Conservation (phyloP, 2,797 vertebrate genomes). For the Neostethus bicornis region DNA sequence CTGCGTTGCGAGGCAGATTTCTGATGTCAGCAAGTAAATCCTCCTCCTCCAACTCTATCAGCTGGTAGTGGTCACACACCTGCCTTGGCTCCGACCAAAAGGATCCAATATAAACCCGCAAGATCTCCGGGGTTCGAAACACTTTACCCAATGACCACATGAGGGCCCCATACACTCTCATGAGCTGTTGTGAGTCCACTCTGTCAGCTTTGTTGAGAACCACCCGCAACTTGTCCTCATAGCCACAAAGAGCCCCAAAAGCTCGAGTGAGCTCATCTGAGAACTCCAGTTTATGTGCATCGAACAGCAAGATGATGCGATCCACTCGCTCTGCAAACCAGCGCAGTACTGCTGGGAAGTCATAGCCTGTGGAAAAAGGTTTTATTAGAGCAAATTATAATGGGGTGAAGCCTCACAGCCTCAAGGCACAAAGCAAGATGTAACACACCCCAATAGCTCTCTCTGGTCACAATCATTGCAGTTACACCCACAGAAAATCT, state of each 20-base stretch:
- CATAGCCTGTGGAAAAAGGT: constrained; percentile 80
- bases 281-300: constrained; percentile 93
- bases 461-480: constrained; percentile 46
- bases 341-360: constrained; percentile 87
- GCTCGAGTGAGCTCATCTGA: constrained; percentile 91
- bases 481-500: constrained; percentile 68
- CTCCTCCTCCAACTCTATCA: constrained; percentile 90
- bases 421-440: constrained; percentile 33
- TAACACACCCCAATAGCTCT: constrained; percentile 51
- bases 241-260: constrained; percentile 85
- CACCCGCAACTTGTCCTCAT: constrained; percentile 93
- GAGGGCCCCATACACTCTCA: constrained; percentile 91
- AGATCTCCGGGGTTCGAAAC: constrained; percentile 89
- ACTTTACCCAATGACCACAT: constrained; percentile 95
- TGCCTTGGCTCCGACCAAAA: constrained; percentile 91
- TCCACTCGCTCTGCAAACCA: constrained; percentile 93
- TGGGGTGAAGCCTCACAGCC: constrained; percentile 32
- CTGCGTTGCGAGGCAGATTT: constrained; percentile 87
- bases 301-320: constrained; percentile 90
- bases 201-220: constrained; percentile 93
- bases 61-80: constrained; percentile 82
- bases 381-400: constrained; percentile 56
- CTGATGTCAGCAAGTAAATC: constrained; percentile 89
- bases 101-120: constrained; percentile 90
- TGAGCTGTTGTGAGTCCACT: constrained; percentile 91